Percentiles rank a stretch among this genome's conserved stretches.
These are phyloP conservation scores for Sus cebifrons DNA, from an alignment of 2,797 vertebrate species.

Conservation along the genomic window DNA sequence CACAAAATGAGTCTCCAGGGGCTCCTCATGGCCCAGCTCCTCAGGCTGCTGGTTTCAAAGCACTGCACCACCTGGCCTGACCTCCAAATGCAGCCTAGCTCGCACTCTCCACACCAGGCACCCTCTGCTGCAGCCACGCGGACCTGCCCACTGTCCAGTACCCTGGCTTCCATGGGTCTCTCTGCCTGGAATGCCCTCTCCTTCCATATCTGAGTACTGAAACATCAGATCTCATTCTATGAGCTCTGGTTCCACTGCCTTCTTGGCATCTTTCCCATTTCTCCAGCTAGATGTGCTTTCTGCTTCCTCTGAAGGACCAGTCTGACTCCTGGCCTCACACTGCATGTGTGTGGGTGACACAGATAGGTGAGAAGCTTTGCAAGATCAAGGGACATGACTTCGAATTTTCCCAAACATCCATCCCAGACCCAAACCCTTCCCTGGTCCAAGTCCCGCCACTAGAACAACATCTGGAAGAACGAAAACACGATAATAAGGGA, in stretches of 20 bases:
- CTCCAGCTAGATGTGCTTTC: background rate
- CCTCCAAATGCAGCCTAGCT: background rate
- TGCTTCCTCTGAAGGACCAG: background rate
- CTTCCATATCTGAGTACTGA: background rate
- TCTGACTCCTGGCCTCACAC: background rate
- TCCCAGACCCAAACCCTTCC: background rate
- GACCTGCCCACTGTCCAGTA: background rate
- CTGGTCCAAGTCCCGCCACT: background rate
- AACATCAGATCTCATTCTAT: background rate
- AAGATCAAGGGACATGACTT: background rate
- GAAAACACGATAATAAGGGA: background rate
- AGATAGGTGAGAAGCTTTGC: background rate
- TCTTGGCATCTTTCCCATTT: background rate
- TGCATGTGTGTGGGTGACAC: accelerated
- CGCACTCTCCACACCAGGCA: background rate
- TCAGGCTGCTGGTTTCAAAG: accelerated
- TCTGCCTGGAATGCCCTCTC: background rate
- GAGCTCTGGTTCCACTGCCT: background rate
- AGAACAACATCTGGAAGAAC: background rate
- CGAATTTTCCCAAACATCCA: background rate
- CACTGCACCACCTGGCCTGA: background rate
- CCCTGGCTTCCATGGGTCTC: background rate
- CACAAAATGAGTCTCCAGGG: background rate
- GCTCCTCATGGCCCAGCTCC: background rate
- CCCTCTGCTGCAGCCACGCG: background rate